phyloP scores from a whole-genome alignment of 2,797 vertebrate genomes.

The Odontamblyopus rebecca region DNA sequence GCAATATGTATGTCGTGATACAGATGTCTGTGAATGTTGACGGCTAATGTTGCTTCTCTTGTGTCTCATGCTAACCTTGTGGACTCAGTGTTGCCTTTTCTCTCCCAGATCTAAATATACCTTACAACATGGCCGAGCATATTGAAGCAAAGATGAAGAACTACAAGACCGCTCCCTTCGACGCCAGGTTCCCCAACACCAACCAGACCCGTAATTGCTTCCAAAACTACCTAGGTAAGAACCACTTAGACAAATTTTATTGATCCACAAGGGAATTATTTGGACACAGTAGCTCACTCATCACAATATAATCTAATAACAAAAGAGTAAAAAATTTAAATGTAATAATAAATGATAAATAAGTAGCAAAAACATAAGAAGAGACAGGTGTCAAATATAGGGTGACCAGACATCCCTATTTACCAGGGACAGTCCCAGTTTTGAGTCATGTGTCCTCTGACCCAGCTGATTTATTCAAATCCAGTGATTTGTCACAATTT shows the following conservation, averaged over 20 bases:
- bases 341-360: too few species aligned
- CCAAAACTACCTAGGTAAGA: slow-evolving; percentile 83
- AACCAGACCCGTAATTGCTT: slow-evolving; percentile 85
- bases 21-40: neutral
- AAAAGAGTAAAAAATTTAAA: too few species aligned
- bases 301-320: too few species aligned
- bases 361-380: too few species aligned
- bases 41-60: neutral
- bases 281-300: too few species aligned
- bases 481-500: too few species aligned
- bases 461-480: too few species aligned
- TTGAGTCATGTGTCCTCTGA: too few species aligned
- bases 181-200: slow-evolving; percentile 83
- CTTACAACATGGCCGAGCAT: slow-evolving; percentile 67
- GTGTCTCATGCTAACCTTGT: neutral
- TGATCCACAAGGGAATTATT: too few species aligned
- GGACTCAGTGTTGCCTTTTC: neutral
- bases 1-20: neutral
- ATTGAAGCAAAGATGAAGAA: slow-evolving; percentile 76
- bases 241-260: neutral
- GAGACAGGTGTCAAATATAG: too few species aligned
- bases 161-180: slow-evolving; percentile 83
- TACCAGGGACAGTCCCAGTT: too few species aligned
- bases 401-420: too few species aligned
- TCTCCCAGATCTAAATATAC: neutral